Conservation (phyloP, 2,888 invertebrate genomes). For the Drepanosiphum platanoidis region DNA sequence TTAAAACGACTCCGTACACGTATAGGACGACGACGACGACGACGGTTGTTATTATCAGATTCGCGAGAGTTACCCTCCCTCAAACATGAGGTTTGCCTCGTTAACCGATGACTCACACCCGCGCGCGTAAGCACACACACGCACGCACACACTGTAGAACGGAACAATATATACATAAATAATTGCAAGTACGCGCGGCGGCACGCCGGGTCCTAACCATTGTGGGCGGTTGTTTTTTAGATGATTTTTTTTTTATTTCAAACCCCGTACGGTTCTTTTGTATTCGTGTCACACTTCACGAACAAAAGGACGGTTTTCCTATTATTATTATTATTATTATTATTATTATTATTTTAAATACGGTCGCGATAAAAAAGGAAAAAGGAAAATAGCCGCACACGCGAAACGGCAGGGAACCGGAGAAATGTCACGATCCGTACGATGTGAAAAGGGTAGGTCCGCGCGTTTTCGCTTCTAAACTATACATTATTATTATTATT, state of each 20-base stretch:
- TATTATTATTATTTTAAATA: conserved; percentile 41
- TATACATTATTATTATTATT: too few species aligned
- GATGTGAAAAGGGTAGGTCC: conserved; percentile 28
- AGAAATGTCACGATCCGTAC: conserved; percentile 32
- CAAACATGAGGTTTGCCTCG: conserved; percentile 59
- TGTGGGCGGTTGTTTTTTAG: conserved; percentile 57
- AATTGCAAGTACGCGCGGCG: not conserved
- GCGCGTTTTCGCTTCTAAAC: not conserved
- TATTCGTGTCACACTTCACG: conserved; percentile 58
- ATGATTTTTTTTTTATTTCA: conserved; percentile 16
- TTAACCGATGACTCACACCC: conserved; percentile 53
- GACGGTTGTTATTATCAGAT: conserved; percentile 42
- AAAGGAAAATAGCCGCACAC: conserved; percentile 25
- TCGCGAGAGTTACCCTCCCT: conserved; percentile 41
- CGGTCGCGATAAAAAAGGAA: not conserved
- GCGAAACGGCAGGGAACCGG: conserved; percentile 37
- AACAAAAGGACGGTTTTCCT: conserved; percentile 48
- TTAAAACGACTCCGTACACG: conserved; percentile 41
- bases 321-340: conserved; percentile 45
- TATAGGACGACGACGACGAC: not conserved
- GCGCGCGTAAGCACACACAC: not conserved
- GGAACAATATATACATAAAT: not conserved
- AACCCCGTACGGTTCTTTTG: conserved; percentile 28
- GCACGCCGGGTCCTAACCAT: conserved; percentile 13
- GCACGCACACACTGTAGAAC: not conserved